Evolutionary conservation across 2,797 vertebrate genomes (phyloP).

Genomic region (Lycodopsis pacificus): DNA sequence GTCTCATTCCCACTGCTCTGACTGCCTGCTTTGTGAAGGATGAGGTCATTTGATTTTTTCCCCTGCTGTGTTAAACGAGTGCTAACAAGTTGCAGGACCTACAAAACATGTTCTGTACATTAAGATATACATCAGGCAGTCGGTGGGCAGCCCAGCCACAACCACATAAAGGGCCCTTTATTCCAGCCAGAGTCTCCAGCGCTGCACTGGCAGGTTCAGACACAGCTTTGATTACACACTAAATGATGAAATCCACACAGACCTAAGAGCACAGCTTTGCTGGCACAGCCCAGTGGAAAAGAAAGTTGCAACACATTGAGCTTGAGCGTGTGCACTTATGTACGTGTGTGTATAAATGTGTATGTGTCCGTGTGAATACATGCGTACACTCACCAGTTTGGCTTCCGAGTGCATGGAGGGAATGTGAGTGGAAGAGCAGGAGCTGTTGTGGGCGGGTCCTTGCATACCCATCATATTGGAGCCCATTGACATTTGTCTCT

Average conservation of each 20-base stretch:
- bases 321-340: conserved; percentile 40
- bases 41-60: conserved; percentile 82
- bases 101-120: conserved; percentile 84
- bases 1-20: conserved; percentile 64
- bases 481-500: conserved; percentile 98
- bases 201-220: conserved; percentile 81
- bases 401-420: conserved; percentile 98
- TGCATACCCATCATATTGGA: conserved; percentile 99
- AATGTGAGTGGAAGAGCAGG: conserved; percentile 96
- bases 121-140: conserved; percentile 85
- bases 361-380: conserved; percentile 53
- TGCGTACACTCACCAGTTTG: conserved; percentile 93
- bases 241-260: conserved; percentile 84
- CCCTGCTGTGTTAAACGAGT: conserved; percentile 80
- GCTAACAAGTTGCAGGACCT: conserved; percentile 85
- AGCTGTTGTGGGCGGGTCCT: conserved; percentile 92
- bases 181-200: conserved; percentile 78
- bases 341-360: conserved; percentile 48
- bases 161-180: conserved; percentile 83
- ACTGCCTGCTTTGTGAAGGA: conserved; percentile 80
- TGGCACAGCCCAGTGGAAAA: conserved; percentile 82
- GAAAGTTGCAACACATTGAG: conserved; percentile 83
- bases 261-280: conserved; percentile 75
- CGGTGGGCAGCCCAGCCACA: conserved; percentile 74
- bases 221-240: conserved; percentile 83